These are phyloP conservation scores for Achatina immaculata DNA, from an alignment of 1,140 invertebrate species.

Conservation along the genomic window DNA sequence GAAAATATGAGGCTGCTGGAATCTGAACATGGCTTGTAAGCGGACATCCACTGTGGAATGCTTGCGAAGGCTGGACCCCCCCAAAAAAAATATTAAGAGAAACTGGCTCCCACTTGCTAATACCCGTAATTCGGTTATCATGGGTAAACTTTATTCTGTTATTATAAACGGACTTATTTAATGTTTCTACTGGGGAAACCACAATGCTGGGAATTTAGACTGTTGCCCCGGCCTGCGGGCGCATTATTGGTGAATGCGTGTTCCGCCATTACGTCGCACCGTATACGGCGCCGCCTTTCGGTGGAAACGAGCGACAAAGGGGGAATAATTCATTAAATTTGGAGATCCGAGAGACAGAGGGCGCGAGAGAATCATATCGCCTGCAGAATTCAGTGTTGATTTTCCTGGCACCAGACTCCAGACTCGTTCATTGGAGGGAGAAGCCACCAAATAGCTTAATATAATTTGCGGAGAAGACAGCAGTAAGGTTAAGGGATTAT, in stretches of 20 bases:
- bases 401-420: constrained; percentile 5
- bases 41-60: no score
- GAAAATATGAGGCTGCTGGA: no score
- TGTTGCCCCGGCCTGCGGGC: background rate
- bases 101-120: constrained; percentile 30
- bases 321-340: constrained; percentile 35
- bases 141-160: constrained; percentile 25
- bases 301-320: constrained; percentile 13
- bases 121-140: constrained; percentile 17
- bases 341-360: constrained; percentile 23
- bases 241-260: constrained; percentile 17
- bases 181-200: constrained; percentile 2
- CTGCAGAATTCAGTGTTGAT: constrained; percentile 17
- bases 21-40: no score
- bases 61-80: no score
- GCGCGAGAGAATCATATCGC: constrained; percentile 15
- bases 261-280: constrained; percentile 17
- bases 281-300: constrained; percentile 23
- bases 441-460: constrained; percentile 30
- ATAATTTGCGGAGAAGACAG: background rate
- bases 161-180: constrained; percentile 31
- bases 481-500: constrained; percentile 21
- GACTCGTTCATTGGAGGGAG: background rate
- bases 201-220: constrained; percentile 4
- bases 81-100: no score